Conservation (phyloP, 2,888 invertebrate genomes). For the Xanthorhoe designata region DNA sequence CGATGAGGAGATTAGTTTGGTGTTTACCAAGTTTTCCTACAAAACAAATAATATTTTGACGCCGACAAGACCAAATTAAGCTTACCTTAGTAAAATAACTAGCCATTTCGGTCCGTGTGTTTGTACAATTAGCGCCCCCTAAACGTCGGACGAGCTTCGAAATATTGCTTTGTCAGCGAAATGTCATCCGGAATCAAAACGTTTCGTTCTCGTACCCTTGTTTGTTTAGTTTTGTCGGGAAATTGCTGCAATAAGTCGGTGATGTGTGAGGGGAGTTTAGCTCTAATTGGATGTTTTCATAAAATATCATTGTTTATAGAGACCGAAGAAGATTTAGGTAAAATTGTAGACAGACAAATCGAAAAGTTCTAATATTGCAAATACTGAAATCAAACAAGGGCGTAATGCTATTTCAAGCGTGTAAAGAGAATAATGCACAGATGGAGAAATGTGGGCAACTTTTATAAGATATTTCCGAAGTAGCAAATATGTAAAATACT, state of each 20-base stretch:
- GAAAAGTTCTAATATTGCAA: not conserved
- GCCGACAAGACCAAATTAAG: conserved; percentile 27
- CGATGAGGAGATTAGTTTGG: not conserved
- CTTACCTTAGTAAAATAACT: conserved; percentile 41
- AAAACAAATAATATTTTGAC: not conserved
- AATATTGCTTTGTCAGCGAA: conserved; percentile 55
- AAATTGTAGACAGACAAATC: conserved; percentile 2
- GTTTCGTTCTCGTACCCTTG: conserved; percentile 45
- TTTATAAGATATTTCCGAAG: conserved; percentile 25
- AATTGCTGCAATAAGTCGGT: conserved; percentile 47
- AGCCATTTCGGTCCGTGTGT: conserved; percentile 48
- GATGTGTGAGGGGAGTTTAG: conserved; percentile 44
- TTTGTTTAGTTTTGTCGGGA: conserved; percentile 47
- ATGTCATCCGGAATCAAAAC: conserved; percentile 54
- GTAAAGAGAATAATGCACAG: not conserved
- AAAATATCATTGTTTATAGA: conserved; percentile 40
- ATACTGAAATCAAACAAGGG: not conserved
- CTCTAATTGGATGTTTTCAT: conserved; percentile 48
- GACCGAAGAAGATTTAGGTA: not conserved
- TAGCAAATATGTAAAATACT: conserved; percentile 36
- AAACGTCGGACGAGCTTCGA: conserved; percentile 42
- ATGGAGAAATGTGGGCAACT: conserved; percentile 3
- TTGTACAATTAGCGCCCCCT: conserved; percentile 62
- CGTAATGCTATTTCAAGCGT: not conserved
- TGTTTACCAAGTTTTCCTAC: not conserved